A percentile compares a stretch with the other conserved stretches of the same genome.
Evolutionary conservation across 2,888 invertebrate species (phyloP).

Genomic region (Mythimna ferrago): DNA sequence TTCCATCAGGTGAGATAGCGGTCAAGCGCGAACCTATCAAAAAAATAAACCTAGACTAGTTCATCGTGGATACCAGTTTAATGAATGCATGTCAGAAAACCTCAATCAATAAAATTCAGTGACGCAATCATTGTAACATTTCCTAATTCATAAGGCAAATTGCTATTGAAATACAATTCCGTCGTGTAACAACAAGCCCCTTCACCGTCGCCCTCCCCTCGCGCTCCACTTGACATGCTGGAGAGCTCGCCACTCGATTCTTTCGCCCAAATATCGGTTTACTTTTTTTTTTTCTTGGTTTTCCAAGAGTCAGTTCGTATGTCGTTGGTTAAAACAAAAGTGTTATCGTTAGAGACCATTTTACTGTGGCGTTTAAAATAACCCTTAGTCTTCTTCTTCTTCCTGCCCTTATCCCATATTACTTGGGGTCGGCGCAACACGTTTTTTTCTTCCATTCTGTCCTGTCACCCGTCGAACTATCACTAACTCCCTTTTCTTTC

Average conservation of each 20-base stretch:
- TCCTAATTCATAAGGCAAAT: too few relatives aligned
- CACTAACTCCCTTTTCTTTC: too few relatives aligned
- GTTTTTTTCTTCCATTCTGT: too few relatives aligned
- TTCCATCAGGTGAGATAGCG: too few relatives aligned
- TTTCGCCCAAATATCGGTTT: slow-evolving; percentile 20
- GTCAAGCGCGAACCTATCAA: too few relatives aligned
- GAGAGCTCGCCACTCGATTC: slow-evolving; percentile 27
- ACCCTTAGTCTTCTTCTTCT: too few relatives aligned
- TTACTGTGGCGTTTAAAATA: background rate
- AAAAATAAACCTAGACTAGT: background rate
- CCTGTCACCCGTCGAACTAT: too few relatives aligned
- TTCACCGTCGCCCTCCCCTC: background rate
- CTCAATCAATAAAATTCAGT: background rate
- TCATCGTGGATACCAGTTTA: background rate
- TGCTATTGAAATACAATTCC: background rate
- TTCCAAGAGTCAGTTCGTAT: background rate
- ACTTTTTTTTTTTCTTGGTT: slow-evolving; percentile 7
- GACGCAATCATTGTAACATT: background rate
- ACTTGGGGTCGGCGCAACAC: too few relatives aligned
- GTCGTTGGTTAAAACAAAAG: background rate
- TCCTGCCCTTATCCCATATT: too few relatives aligned
- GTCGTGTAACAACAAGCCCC: background rate
- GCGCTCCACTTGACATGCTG: slow-evolving; percentile 10
- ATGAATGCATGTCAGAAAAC: background rate
- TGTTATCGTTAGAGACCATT: background rate